Evolutionary conservation across 1,140 invertebrate genomes (phyloP).

Genomic region (Megalonaias nervosa): DNA sequence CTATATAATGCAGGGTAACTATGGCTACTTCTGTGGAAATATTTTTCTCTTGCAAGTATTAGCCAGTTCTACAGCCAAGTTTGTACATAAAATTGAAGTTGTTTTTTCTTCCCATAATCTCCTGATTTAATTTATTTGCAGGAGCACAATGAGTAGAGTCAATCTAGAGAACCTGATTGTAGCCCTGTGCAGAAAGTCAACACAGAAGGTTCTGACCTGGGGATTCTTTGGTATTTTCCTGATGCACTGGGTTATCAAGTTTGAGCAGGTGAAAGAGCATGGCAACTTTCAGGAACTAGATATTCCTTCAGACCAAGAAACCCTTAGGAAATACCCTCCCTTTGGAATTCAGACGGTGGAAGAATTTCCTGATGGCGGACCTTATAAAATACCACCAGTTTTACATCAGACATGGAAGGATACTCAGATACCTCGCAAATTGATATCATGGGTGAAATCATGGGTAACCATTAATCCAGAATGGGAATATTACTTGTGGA

Average conservation of each 20-base stretch:
- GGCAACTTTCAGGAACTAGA: constrained; percentile 49
- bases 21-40: no score
- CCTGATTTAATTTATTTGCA: no score
- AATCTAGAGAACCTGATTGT: no score
- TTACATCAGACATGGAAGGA: constrained; percentile 69
- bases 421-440: constrained; percentile 55
- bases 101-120: no score
- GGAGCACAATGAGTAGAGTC: no score
- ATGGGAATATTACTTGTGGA: constrained; percentile 69
- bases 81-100: no score
- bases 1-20: no score
- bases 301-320: constrained; percentile 43
- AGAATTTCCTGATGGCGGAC: constrained; percentile 44
- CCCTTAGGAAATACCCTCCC: constrained; percentile 19
- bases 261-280: constrained; percentile 53
- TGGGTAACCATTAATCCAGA: constrained; percentile 61
- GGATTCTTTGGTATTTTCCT: constrained; percentile 24
- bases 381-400: constrained; percentile 57
- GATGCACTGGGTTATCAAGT: constrained; percentile 56
- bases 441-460: constrained; percentile 56
- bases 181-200: constrained; percentile 19
- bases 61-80: no score
- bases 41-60: no score
- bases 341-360: constrained; percentile 34
- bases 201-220: constrained; percentile 37